These are phyloP conservation scores for Micromys minutus DNA, from an alignment of 2,113 vertebrate species.

Conservation along the genomic window DNA sequence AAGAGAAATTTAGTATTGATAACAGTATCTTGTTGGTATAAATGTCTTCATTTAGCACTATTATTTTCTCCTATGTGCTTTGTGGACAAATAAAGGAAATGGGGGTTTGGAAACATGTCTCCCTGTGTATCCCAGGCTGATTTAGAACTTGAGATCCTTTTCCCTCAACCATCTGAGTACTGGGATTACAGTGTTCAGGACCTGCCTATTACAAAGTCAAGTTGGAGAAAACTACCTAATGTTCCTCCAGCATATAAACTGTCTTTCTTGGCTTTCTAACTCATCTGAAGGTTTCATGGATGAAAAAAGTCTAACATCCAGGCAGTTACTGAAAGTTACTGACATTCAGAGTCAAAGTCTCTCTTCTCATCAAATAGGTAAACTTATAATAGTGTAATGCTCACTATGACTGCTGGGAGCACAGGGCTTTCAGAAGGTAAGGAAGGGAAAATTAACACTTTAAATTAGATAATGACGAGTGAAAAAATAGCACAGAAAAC, in stretches of 20 bases:
- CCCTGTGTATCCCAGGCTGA: not conserved
- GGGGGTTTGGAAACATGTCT: not conserved
- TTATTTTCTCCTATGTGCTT: not conserved
- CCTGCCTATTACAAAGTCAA: not conserved
- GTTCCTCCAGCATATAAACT: not conserved
- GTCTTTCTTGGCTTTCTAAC: not conserved
- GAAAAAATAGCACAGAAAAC: not conserved
- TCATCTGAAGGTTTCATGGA: not conserved
- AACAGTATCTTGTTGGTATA: not conserved
- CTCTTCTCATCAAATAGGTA: not conserved
- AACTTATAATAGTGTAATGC: not conserved
- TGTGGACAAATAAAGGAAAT: not conserved
- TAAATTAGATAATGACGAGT: not conserved
- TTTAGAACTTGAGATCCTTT: not conserved
- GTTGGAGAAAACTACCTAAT: not conserved
- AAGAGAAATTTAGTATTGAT: slow-evolving; percentile 23
- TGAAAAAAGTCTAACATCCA: not conserved
- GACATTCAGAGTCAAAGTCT: not conserved
- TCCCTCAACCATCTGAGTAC: not conserved
- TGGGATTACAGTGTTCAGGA: not conserved
- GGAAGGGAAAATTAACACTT: not conserved
- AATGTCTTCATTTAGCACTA: not conserved
- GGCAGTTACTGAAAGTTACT: slow-evolving; percentile 1
- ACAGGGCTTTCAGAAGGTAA: not conserved
- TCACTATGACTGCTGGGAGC: not conserved